Percentiles rank a stretch among this genome's conserved stretches.
Evolutionary conservation across 2,797 vertebrate species (phyloP).

Genomic region (Gallinago solitaria): DNA sequence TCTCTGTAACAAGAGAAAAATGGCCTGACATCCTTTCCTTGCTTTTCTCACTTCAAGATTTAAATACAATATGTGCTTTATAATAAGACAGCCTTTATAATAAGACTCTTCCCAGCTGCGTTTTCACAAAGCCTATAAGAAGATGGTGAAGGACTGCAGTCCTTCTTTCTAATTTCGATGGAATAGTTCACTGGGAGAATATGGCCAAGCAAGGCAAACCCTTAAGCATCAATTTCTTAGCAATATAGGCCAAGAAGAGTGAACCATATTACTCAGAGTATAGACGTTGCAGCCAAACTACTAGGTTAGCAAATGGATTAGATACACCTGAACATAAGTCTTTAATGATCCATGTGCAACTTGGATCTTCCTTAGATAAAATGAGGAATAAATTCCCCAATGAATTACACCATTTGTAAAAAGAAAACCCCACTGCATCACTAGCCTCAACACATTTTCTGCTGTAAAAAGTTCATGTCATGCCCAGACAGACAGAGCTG

Average conservation of each 20-base stretch:
- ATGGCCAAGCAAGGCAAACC: neutral
- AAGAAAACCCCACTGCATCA: neutral
- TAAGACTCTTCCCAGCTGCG: neutral
- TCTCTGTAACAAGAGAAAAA: neutral
- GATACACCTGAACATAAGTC: neutral
- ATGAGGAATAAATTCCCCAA: neutral
- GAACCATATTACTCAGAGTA: neutral
- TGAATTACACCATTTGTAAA: neutral
- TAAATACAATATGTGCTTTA: neutral
- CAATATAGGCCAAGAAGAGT: neutral
- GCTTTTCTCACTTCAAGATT: neutral
- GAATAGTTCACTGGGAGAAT: neutral
- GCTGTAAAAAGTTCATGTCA: neutral
- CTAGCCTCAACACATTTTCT: neutral
- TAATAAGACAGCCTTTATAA: neutral
- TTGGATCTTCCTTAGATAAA: neutral
- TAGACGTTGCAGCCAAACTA: neutral
- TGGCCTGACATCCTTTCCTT: neutral
- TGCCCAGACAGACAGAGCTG: neutral
- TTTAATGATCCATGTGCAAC: neutral
- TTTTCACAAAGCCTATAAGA: neutral
- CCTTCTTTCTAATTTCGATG: neutral
- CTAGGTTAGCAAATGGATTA: neutral
- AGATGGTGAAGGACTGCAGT: neutral
- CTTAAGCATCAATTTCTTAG: neutral